These are phyloP conservation scores for Stratiomys singularior DNA, from an alignment of 2,888 invertebrate species.

Conservation along the genomic window DNA sequence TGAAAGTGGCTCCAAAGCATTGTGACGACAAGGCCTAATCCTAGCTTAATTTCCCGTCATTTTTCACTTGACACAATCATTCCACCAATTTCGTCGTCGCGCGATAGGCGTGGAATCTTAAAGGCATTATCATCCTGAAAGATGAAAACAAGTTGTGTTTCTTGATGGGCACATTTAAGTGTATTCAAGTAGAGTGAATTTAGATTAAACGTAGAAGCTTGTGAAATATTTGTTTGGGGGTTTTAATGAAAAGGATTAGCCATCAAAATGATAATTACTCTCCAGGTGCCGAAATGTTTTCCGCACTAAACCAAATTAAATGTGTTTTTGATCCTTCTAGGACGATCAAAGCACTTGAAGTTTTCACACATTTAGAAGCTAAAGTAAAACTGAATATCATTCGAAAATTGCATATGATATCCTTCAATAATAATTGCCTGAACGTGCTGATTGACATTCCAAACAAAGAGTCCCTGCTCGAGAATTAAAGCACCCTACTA, in stretches of 20 bases:
- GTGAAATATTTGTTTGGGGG: not conserved
- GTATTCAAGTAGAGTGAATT: not conserved
- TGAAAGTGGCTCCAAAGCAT: slow-evolving; percentile 22
- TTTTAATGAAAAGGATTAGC: not conserved
- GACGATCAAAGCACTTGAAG: too few relatives aligned
- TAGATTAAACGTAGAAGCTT: not conserved
- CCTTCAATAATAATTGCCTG: too few relatives aligned
- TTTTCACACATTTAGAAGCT: too few relatives aligned
- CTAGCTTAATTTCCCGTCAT: slow-evolving; percentile 28
- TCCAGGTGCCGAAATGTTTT: not conserved
- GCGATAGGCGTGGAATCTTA: not conserved
- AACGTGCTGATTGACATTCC: too few relatives aligned
- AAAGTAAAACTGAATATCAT: too few relatives aligned
- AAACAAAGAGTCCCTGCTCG: too few relatives aligned
- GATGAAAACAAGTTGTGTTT: not conserved
- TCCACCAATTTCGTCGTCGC: not conserved
- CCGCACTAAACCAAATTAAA: not conserved
- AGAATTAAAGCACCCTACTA: too few relatives aligned
- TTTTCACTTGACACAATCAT: slow-evolving; percentile 43
- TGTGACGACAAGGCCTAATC: slow-evolving; percentile 33
- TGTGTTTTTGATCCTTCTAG: too few relatives aligned
- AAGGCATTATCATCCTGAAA: slow-evolving; percentile 7
- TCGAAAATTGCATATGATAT: too few relatives aligned
- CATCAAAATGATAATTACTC: not conserved
- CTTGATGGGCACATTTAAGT: not conserved